These are phyloP conservation scores for Emmelina monodactyla DNA, from an alignment of 2,888 invertebrate genomes.

Conservation along the genomic window DNA sequence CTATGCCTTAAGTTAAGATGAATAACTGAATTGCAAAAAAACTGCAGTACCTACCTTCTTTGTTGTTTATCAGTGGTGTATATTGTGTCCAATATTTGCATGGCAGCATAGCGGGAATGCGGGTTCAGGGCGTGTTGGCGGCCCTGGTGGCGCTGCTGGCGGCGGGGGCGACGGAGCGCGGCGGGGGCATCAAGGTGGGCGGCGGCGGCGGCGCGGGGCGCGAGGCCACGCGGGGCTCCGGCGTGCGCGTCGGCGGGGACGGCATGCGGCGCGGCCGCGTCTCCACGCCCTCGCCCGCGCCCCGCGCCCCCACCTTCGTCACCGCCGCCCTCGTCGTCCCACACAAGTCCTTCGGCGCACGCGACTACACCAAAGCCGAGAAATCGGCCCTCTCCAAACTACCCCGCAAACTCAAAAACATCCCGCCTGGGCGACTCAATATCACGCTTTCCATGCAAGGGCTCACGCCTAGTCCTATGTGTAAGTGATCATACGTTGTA, in stretches of 20 bases:
- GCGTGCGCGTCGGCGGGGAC: slow-evolving; percentile 44
- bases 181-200: slow-evolving; percentile 45
- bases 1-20: too few relatives aligned
- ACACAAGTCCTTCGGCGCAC: slow-evolving; percentile 76
- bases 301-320: slow-evolving; percentile 58
- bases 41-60: too few relatives aligned
- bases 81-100: slow-evolving; percentile 12
- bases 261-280: slow-evolving; percentile 46
- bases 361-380: slow-evolving; percentile 76
- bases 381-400: slow-evolving; percentile 71
- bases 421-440: slow-evolving; percentile 74
- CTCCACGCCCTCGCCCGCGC: slow-evolving; percentile 50
- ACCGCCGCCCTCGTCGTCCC: slow-evolving; percentile 79
- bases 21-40: too few relatives aligned
- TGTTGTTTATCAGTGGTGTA: too few relatives aligned
- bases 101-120: slow-evolving; percentile 56
- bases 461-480: slow-evolving; percentile 78
- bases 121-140: slow-evolving; percentile 47
- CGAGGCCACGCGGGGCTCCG: slow-evolving; percentile 42
- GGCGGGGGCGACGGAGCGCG: slow-evolving; percentile 43
- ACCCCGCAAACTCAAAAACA: slow-evolving; percentile 72
- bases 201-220: slow-evolving; percentile 33
- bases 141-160: slow-evolving; percentile 48
- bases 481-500: slow-evolving; percentile 60
- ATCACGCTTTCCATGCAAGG: slow-evolving; percentile 75